These are phyloP conservation scores for Tenthredo scrophulariae DNA, from an alignment of 2,888 invertebrate genomes.

Conservation along the genomic window DNA sequence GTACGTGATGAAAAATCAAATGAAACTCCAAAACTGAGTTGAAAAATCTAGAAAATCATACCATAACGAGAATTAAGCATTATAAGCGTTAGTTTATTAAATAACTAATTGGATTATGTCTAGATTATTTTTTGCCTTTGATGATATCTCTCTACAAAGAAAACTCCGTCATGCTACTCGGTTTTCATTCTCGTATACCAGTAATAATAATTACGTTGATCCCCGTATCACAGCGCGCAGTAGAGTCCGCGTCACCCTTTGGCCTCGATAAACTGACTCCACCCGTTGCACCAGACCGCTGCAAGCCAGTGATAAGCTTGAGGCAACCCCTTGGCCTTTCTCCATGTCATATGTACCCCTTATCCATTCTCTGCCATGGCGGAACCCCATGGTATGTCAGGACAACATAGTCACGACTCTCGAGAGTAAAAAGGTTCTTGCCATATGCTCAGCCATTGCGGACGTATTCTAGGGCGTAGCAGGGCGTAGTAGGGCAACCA, in stretches of 20 bases:
- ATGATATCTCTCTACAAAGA: neutral
- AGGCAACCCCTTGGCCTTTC: conserved; percentile 27
- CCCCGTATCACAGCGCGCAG: neutral
- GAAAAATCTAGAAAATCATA: neutral
- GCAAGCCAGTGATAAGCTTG: conserved; percentile 71
- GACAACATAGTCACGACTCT: conserved; percentile 12
- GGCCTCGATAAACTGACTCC: conserved; percentile 71
- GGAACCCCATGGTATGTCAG: conserved; percentile 12
- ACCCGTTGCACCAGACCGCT: conserved; percentile 62
- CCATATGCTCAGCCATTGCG: neutral
- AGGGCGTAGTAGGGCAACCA: conserved; percentile 42
- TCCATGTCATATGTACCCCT: neutral
- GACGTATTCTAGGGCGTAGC: neutral
- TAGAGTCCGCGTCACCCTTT: conserved; percentile 22
- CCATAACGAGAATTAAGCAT: neutral
- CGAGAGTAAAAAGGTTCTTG: conserved; percentile 50
- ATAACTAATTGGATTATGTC: neutral
- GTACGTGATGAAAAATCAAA: conserved; percentile 26
- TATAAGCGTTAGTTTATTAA: neutral
- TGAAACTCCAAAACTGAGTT: neutral
- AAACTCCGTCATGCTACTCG: neutral
- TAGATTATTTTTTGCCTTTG: neutral
- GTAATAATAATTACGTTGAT: neutral
- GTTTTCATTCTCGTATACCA: neutral
- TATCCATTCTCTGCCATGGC: conserved; percentile 11